Evolutionary conservation across 2,797 vertebrate genomes (phyloP).

Genomic region (Myoxocephalus aenaeus): DNA sequence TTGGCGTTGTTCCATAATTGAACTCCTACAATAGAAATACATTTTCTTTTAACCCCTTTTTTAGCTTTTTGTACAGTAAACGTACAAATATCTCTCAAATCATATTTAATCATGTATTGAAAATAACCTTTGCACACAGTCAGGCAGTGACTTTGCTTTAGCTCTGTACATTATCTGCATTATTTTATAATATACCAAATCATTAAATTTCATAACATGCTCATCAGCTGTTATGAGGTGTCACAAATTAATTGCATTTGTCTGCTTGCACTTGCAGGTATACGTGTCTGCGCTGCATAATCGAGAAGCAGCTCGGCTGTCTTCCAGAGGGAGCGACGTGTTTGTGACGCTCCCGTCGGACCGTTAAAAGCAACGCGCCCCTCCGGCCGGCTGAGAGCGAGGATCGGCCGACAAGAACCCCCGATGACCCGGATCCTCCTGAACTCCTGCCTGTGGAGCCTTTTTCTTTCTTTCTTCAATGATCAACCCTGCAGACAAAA

Average conservation of each 20-base stretch:
- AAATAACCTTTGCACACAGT: too few species aligned
- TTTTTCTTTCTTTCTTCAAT: background rate
- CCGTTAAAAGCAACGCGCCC: background rate
- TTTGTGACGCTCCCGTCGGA: conserved; percentile 72
- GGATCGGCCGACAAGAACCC: conserved; percentile 11
- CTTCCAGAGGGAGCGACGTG: conserved; percentile 83
- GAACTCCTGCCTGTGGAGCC: conserved; percentile 11
- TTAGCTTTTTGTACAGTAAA: too few species aligned
- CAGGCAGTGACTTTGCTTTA: too few species aligned
- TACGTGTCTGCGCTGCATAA: conserved; percentile 88
- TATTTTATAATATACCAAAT: too few species aligned
- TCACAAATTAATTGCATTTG: background rate
- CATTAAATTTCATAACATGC: background rate
- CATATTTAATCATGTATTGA: too few species aligned
- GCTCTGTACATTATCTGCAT: too few species aligned
- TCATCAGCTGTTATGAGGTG: background rate
- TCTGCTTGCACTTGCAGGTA: conserved; percentile 83
- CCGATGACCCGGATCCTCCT: background rate
- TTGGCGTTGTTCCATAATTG: too few species aligned
- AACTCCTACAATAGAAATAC: too few species aligned
- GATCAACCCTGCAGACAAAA: background rate
- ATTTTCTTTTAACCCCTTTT: too few species aligned
- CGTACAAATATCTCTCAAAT: too few species aligned
- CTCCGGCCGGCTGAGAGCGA: conserved; percentile 29
- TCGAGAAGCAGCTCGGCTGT: conserved; percentile 92